Conservation (phyloP, 2,797 vertebrate genomes). For the Gymnoscopelus braueri region DNA sequence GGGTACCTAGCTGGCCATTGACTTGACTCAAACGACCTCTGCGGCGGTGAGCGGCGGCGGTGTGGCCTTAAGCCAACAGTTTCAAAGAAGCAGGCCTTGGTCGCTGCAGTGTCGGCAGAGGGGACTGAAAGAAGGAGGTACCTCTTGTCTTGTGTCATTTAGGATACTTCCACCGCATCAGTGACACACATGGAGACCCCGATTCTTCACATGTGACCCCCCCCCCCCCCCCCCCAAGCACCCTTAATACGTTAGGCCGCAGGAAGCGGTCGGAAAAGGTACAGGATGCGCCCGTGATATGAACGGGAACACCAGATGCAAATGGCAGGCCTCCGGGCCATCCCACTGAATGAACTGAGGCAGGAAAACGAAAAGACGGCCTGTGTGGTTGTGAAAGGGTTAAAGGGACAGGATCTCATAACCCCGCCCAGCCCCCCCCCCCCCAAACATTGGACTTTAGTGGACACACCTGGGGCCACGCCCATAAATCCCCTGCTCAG, state of each 20-base stretch:
- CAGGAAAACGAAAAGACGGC: conserved; percentile 26
- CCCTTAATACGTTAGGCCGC: conserved; percentile 38
- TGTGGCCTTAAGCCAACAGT: conserved; percentile 21
- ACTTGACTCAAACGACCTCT: conserved; percentile 36
- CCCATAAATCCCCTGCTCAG: conserved; percentile 44
- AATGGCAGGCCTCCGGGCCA: conserved; percentile 17
- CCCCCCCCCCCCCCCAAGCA: conserved; percentile 3
- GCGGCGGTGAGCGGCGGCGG: conserved; percentile 7
- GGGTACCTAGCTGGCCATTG: conserved; percentile 31
- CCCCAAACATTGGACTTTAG: conserved; percentile 6
- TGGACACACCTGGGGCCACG: conserved; percentile 30
- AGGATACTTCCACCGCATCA: conserved; percentile 15
- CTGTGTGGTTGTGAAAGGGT: conserved; percentile 41
- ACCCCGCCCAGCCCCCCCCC: conserved; percentile 9
- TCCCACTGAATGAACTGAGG: conserved; percentile 16
- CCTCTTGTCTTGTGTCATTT: conserved; percentile 4
- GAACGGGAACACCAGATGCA: conserved; percentile 12
- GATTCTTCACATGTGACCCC: conserved; percentile 48
- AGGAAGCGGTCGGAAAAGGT: conserved; percentile 27
- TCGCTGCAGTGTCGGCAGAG: conserved; percentile 7
- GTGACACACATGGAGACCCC: conserved; percentile 20
- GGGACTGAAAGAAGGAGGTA: not conserved
- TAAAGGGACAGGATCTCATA: conserved; percentile 57
- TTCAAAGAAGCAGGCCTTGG: conserved; percentile 23
- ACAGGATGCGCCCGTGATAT: conserved; percentile 20